Evolutionary conservation across 2,797 vertebrate genomes (phyloP), one percentile per base, ranked within the genome.

Genomic region (Pampus argenteus): DNA sequence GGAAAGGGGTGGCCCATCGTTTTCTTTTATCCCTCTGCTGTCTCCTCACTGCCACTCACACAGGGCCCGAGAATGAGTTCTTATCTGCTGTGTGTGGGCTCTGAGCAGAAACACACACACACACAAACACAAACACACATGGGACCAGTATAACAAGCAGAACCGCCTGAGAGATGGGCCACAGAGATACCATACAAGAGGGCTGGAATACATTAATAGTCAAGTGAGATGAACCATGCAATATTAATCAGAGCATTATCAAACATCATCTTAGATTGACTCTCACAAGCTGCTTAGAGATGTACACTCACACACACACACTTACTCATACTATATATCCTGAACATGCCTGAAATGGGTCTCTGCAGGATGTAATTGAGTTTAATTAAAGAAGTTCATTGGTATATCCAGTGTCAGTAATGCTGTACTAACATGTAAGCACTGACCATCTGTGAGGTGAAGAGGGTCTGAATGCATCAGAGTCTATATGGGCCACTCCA

Each of bases 161-260:
- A 82, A 59, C 69, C 50, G 57, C 83, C 78, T 61, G 45, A 81
- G 81, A 87, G 86, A 88, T 78, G 76, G 61, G 81, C 80, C 67
- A 4, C 31, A 56, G 66, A 89, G 86, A 92, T 85, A 86, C 55
- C 56, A 59, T 70, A 85, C 75, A 74, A 84, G 78, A 25, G 20
- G 64, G 79, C 69, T 81, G 78, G 86, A 88, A 89, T 84, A 86
- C 84, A 91, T 91, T 90, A 90, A 90, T 84, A 90, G 82, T 80
- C 64, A 68, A 91, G 83, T 76, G 81, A 83, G 89, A 88, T 71
- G 87, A 87, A 67, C 56, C 81, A 86, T 91, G 85, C 84, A 90
- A 91, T 90, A 91, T 89, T 91, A 91, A 91, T 90, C 85, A 88
- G 73, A 81, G 85, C 78, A 83, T 91, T 91, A 91, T 89, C 88